A percentile compares a stretch with the other conserved stretches of the same genome.
Conservation (phyloP, 1,140 invertebrate genomes). For the Neuroterus valhalla region DNA sequence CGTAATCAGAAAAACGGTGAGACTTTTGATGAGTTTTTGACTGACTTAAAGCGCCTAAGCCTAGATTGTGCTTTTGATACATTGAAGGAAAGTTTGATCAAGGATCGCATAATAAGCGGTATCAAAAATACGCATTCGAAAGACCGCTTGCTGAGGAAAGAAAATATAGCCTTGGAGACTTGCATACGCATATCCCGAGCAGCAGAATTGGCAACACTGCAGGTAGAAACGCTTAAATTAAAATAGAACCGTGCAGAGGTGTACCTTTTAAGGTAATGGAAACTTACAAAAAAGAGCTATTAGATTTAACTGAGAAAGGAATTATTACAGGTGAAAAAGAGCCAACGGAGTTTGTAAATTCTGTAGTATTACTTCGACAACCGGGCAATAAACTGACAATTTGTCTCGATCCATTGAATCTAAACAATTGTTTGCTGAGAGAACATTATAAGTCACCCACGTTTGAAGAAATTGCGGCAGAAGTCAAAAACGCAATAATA, state of each 20-base stretch:
- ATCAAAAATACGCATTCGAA: conserved; percentile 55
- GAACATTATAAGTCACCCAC: conserved; percentile 64
- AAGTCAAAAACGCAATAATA: conserved; percentile 41
- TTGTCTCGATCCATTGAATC: conserved; percentile 67
- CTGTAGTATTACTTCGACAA: conserved; percentile 63
- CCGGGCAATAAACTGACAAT: conserved; percentile 63
- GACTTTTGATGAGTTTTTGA: conserved; percentile 55
- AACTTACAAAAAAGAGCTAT: conserved; percentile 10
- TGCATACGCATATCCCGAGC: conserved; percentile 51
- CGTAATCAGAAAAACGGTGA: too few relatives aligned
- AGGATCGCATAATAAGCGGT: conserved; percentile 61
- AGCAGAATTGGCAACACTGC: conserved; percentile 38
- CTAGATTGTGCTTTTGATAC: conserved; percentile 51
- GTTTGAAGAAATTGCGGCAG: conserved; percentile 66
- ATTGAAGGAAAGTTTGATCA: conserved; percentile 57
- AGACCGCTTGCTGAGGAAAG: conserved; percentile 58
- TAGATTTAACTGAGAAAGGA: background rate
- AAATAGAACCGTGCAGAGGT: too few relatives aligned
- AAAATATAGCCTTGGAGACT: conserved; percentile 54
- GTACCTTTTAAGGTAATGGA: conserved; percentile 25
- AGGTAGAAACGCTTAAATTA: conserved; percentile 37
- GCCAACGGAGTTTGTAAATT: conserved; percentile 66
- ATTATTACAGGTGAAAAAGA: conserved; percentile 33
- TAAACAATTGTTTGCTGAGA: conserved; percentile 63
- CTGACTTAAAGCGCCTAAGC: conserved; percentile 52